These are phyloP conservation scores for Macrocentrus cingulum DNA, from an alignment of 1,140 invertebrate species.

Conservation along the genomic window DNA sequence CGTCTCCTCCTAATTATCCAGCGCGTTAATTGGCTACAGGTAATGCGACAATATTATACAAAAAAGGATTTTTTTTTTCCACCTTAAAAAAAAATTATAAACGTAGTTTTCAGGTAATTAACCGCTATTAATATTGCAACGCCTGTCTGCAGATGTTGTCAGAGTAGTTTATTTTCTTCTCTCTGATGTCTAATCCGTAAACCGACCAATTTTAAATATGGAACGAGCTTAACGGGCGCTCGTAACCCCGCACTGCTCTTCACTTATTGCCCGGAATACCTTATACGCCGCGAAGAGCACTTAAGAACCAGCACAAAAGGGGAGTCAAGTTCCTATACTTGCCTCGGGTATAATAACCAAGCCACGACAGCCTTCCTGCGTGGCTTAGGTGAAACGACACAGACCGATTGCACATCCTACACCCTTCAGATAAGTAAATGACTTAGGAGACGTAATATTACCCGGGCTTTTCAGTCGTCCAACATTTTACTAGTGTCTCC, in stretches of 20 bases:
- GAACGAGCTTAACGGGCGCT: conserved; percentile 15
- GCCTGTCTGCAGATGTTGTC: too few species aligned
- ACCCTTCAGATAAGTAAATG: too few species aligned
- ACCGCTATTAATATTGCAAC: too few species aligned
- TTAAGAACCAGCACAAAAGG: conserved; percentile 13
- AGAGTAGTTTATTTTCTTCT: conserved; percentile 3
- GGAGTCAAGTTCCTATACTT: not conserved
- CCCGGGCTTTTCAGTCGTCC: too few species aligned
- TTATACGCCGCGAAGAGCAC: conserved; percentile 5
- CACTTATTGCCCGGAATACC: conserved; percentile 20
- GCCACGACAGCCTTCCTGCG: not conserved
- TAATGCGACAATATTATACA: conserved; percentile 9
- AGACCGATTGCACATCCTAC: too few species aligned
- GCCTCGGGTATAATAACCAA: conserved; percentile 3
- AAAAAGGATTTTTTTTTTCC: too few species aligned
- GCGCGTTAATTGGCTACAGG: conserved; percentile 26
- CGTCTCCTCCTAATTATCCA: conserved; percentile 31
- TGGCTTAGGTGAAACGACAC: not conserved
- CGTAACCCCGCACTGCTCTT: conserved; percentile 2
- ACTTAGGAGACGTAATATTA: too few species aligned
- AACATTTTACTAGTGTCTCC: too few species aligned
- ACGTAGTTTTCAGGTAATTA: too few species aligned
- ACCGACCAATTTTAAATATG: conserved; percentile 19
- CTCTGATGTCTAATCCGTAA: conserved; percentile 14
- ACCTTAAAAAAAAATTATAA: too few species aligned